Conservation (phyloP, 2,113 vertebrate species). For the Sander lucioperca region DNA sequence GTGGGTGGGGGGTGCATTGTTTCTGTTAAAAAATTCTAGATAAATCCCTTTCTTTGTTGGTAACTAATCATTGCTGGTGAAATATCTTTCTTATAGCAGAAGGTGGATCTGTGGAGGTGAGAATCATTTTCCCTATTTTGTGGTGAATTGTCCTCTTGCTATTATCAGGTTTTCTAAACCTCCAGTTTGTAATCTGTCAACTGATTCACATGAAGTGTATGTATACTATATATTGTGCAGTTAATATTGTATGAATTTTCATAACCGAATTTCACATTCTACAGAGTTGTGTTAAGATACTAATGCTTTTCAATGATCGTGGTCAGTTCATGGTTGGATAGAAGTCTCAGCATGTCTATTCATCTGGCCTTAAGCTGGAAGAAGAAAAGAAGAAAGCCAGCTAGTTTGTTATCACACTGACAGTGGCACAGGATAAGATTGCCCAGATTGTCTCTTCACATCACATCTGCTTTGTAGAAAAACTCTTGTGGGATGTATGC, state of each 20-base stretch:
- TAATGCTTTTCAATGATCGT: not conserved
- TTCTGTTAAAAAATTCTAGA: constrained; percentile 9
- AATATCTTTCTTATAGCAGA: constrained; percentile 34
- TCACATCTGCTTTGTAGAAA: constrained; percentile 55
- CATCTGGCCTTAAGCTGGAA: constrained; percentile 1
- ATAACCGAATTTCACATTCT: not conserved
- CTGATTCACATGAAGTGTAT: not conserved
- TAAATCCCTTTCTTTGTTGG: constrained; percentile 20
- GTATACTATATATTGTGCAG: not conserved
- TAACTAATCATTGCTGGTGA: not conserved
- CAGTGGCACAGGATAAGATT: constrained; percentile 38
- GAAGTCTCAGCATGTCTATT: constrained; percentile 6
- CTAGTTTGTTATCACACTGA: constrained; percentile 33
- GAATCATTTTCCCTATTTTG: not conserved
- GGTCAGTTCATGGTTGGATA: constrained; percentile 2
- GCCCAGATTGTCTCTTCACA: constrained; percentile 51
- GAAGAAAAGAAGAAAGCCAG: not conserved
- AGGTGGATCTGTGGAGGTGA: constrained; percentile 13
- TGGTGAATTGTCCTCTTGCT: not conserved
- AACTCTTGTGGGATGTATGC: constrained; percentile 48
- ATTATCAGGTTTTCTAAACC: not conserved
- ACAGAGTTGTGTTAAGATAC: not conserved
- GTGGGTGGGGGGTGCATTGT: not conserved
- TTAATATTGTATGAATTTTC: not conserved
- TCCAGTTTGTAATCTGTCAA: not conserved